Base-by-base conservation (phyloP, 1,140 invertebrate species). In the Brachionus rubens region DNA sequence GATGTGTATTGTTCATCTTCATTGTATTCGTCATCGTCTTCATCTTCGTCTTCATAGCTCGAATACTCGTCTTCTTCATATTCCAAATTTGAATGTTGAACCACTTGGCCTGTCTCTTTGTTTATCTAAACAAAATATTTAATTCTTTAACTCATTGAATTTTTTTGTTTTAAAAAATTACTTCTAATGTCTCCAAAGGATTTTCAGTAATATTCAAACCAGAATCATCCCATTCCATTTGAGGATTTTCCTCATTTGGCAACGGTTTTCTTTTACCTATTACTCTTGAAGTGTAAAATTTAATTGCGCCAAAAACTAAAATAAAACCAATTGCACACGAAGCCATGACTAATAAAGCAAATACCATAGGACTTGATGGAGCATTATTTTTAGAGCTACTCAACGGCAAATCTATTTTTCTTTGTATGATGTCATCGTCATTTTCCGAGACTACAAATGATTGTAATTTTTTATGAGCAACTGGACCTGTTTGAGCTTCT, bases 191-290 rank as follows among this genome's bases (percentile, higher is more conserved):
- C 33, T 82, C 81, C 46, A 82, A 77, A 24, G 82, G 82, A 77
- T 83, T 82, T 21, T 83, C 80, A 28, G 82, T 82, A 36, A 82
- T 82, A 67, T 83, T 82, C 78, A 82, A 80, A n/a, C 80, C 82
- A 52, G 77, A 78, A 67, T 83, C 82, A 65, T 82, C 81, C 81
- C 81, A 82, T 77, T 82, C 81, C 81, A 82, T 82, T 50, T 48
- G 68, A 10, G 68, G 68, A 72, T 72, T 72, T 12, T 72, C 68
- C 24, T 50, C 68, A 54, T 72, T 72, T 9, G 50, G 46, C 21
- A 72, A 33, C 36, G 26, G 28, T 26, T 72, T 72, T 50, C 68
- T 21, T 48, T 24, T 36, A 50, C n/a, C 19, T 41, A 19, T 6
- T 7, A 28, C 26, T 41, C 30, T 72, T 6, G 46, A 54, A 19